Evolutionary conservation across 2,888 invertebrate genomes (phyloP).

Genomic region (Oligia strigilis): DNA sequence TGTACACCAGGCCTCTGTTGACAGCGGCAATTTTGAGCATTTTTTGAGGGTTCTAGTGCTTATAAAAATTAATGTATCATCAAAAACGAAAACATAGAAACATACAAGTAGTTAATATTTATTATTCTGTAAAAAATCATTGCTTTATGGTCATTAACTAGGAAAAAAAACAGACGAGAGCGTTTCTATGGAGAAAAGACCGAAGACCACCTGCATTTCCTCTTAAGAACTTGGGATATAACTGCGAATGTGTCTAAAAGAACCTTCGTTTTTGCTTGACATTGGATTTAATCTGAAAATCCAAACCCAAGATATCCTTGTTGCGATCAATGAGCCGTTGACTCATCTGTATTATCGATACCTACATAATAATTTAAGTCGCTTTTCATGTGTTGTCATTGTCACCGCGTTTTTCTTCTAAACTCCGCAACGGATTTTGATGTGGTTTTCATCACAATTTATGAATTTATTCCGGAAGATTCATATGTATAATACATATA

Average conservation of each 20-base stretch:
- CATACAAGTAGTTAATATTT: too few species aligned
- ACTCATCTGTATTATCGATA: neutral
- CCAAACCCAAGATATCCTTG: constrained; percentile 11
- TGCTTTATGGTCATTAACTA: too few species aligned
- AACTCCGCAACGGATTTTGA: neutral
- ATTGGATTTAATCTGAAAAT: neutral
- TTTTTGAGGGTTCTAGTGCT: too few species aligned
- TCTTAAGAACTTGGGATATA: neutral
- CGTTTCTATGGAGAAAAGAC: too few species aligned
- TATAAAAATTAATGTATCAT: too few species aligned
- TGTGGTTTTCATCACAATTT: neutral
- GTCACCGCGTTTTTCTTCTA: neutral
- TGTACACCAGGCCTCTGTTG: too few species aligned
- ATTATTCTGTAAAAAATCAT: too few species aligned
- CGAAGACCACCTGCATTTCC: too few species aligned
- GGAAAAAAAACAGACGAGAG: too few species aligned
- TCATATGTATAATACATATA: neutral
- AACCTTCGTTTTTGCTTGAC: neutral
- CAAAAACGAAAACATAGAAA: too few species aligned
- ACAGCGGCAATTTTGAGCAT: too few species aligned
- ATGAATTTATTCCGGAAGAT: neutral
- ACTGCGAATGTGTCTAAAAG: neutral
- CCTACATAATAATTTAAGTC: neutral
- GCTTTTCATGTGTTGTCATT: neutral
- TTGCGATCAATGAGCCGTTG: constrained; percentile 18